A percentile compares a stretch with the other conserved stretches of the same genome.
Conservation (phyloP, 2,797 vertebrate species). For the Danio jaintianensis region DNA sequence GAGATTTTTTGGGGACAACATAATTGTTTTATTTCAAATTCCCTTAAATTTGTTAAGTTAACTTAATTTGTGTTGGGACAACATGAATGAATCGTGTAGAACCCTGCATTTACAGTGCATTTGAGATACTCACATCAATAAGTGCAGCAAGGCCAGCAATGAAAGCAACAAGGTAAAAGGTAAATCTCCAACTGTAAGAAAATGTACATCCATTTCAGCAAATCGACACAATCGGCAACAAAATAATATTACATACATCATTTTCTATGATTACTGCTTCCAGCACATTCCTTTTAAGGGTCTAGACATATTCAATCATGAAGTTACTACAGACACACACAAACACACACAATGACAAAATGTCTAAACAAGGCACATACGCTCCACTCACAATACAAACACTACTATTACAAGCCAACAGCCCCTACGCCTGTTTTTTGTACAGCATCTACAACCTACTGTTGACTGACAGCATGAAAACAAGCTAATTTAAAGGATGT, state of each 20-base stretch:
- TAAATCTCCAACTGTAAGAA: slow-evolving; percentile 97
- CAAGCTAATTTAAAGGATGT: slow-evolving; percentile 7
- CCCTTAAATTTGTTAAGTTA: too few relatives aligned
- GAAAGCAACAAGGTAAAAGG: slow-evolving; percentile 97
- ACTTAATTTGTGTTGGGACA: too few relatives aligned
- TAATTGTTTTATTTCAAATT: too few relatives aligned
- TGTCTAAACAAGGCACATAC: not conserved
- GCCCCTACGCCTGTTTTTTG: not conserved
- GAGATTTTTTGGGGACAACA: too few relatives aligned
- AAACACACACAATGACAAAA: slow-evolving; percentile 9
- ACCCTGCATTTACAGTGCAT: too few relatives aligned
- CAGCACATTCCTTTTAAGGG: not conserved
- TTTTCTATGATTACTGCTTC: not conserved
- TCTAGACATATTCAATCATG: not conserved
- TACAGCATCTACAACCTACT: not conserved
- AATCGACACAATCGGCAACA: not conserved
- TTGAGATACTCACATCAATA: slow-evolving; percentile 86
- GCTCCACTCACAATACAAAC: slow-evolving; percentile 18
- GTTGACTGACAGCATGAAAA: slow-evolving; percentile 5
- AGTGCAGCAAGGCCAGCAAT: slow-evolving; percentile 92
- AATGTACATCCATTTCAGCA: slow-evolving; percentile 72
- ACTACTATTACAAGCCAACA: slow-evolving; percentile 6
- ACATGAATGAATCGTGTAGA: too few relatives aligned
- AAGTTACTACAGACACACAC: slow-evolving; percentile 8
- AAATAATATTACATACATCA: not conserved